Evolutionary conservation across 2,888 invertebrate species (phyloP).

Genomic region (Ochlodes sylvanus): DNA sequence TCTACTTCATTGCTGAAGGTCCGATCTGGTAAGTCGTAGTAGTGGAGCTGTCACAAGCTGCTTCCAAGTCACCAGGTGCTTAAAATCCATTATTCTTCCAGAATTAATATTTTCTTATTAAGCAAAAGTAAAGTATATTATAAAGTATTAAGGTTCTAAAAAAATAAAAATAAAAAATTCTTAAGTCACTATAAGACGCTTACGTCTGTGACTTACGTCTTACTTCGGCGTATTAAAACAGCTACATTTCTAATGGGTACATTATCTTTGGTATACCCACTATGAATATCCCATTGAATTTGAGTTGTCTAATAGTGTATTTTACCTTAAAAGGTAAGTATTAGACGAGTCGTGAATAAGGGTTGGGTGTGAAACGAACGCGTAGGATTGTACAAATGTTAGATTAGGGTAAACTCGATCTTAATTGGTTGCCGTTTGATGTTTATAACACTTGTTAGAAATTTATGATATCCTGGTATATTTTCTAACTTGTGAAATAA

Average conservation of each 20-base stretch:
- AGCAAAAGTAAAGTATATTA: no score
- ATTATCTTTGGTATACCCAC: constrained; percentile 5
- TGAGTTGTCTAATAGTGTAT: constrained; percentile 25
- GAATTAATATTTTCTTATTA: no score
- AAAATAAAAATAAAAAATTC: no score
- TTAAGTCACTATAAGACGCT: not conserved
- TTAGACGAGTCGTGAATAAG: constrained; percentile 10
- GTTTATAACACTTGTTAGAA: not conserved
- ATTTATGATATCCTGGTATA: not conserved
- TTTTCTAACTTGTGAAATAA: not conserved
- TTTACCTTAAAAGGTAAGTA: constrained; percentile 24
- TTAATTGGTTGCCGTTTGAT: not conserved
- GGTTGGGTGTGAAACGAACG: constrained; percentile 11
- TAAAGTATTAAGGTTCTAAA: no score
- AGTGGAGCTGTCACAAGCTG: no score
- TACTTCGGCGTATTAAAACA: not conserved
- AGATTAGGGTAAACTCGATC: not conserved
- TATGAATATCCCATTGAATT: constrained; percentile 12
- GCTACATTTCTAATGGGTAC: constrained; percentile 3
- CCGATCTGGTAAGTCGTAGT: no score
- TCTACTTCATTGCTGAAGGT: no score
- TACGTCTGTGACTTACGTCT: not conserved
- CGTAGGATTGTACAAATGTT: constrained; percentile 6
- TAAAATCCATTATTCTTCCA: no score
- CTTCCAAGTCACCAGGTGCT: no score